Evolutionary conservation across 2,797 vertebrate genomes (phyloP), one percentile per base, ranked within the genome.

Genomic region (Molossus alvarezi): DNA sequence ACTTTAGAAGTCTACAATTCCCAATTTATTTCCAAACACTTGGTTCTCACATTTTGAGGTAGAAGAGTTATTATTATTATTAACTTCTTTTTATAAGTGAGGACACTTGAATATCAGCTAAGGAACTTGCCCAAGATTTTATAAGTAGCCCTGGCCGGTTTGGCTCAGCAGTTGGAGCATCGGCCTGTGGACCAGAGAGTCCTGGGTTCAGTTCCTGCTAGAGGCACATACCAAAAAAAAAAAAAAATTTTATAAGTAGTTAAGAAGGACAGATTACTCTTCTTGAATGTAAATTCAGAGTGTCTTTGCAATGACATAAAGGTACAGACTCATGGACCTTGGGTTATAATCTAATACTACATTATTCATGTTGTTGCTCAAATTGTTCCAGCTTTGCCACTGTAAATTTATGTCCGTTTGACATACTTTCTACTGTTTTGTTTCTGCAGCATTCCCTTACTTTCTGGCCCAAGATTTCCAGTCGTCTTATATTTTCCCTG

Each of bases 391-490:
- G 18, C 20, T 89, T 95, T 48, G 45, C 45, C 58, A 37, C 25
- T 45, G 14, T 25, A 48, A 95, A 27, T 45, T 48, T 17, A 33
- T 17, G 6, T 67, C 29, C 25, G 33, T 15, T 51, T 51, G 65
- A 84, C 45, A 86, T n/a, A 67, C 20, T 69, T 69, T 67, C 8
- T 48, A 72, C 64, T 21, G 33, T 71, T 87, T 65, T 45, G 10
- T 55, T 58, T 94, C 67, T 90, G 45, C 33, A 77, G 15, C 14
- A 25, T 65, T 48, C n/a, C n/a, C 57, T 86, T 94, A 80, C 51
- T 88, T 94, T 77, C 20, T 72, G 57, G 81, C 20, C 89, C n/a
- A 81, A 60, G 67, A 95, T 45, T 7, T 86, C 20, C n/a, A 84
- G 51, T 75, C 33, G 64, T 64, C 23, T n/a, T 53, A 11, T n/a